phyloP scores from a whole-genome alignment of 1,140 invertebrate species.

The Drosophila athabasca region DNA sequence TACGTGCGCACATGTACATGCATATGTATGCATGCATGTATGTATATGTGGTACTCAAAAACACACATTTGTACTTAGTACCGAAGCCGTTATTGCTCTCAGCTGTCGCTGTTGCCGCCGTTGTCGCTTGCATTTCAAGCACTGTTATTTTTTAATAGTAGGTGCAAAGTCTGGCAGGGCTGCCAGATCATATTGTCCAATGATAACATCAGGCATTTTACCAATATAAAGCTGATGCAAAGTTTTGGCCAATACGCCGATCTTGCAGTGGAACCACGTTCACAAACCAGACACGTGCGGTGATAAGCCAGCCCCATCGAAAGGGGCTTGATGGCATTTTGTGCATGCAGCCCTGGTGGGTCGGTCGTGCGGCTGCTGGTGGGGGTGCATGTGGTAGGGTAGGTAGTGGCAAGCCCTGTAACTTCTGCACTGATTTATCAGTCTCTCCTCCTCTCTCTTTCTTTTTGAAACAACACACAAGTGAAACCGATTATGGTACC shows the following conservation, averaged over 20 bases:
- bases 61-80: slow-evolving; percentile 3
- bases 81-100: slow-evolving; percentile 23
- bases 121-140: slow-evolving; percentile 24
- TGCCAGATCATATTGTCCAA: background rate
- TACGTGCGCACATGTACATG: slow-evolving; percentile 12
- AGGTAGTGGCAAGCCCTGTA: slow-evolving; percentile 2
- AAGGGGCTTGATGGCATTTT: background rate
- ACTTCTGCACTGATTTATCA: slow-evolving; percentile 33
- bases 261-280: too few species aligned
- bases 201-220: too few species aligned
- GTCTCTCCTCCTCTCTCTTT: background rate
- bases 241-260: too few species aligned
- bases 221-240: too few species aligned
- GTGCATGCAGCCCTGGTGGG: slow-evolving; percentile 11
- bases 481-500: background rate
- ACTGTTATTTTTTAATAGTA: slow-evolving; percentile 9
- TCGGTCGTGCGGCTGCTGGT: slow-evolving; percentile 6
- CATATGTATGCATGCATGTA: slow-evolving; percentile 1
- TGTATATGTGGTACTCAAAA: slow-evolving; percentile 5
- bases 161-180: slow-evolving; percentile 18
- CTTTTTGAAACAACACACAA: background rate
- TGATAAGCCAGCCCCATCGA: slow-evolving; percentile 15
- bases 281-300: too few species aligned
- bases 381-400: slow-evolving; percentile 8
- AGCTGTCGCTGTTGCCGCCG: slow-evolving; percentile 7